These are phyloP conservation scores for Trachelus stipa DNA, from an alignment of 2,888 invertebrate species.

Conservation along the genomic window DNA sequence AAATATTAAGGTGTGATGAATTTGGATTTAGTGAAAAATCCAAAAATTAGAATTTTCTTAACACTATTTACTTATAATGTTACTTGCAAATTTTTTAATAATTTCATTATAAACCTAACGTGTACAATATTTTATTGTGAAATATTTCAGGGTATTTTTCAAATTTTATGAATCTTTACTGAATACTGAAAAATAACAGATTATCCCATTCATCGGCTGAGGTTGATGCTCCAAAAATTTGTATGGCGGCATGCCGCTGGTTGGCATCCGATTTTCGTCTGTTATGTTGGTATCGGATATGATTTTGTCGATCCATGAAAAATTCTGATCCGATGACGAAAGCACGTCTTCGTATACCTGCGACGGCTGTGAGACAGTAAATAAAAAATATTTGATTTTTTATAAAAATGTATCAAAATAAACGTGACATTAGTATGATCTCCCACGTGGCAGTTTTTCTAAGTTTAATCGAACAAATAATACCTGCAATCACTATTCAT, in stretches of 20 bases:
- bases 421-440: too few relatives aligned
- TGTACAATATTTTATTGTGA: constrained; percentile 10
- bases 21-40: background rate
- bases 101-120: background rate
- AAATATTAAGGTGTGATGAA: background rate
- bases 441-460: too few relatives aligned
- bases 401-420: background rate
- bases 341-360: constrained; percentile 63
- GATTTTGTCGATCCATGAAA: constrained; percentile 51
- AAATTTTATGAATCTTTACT: constrained; percentile 43
- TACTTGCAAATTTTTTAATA: background rate
- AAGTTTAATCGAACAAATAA: background rate
- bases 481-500: too few relatives aligned
- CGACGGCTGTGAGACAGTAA: constrained; percentile 30
- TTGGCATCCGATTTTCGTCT: constrained; percentile 22
- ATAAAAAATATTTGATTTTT: background rate
- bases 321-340: constrained; percentile 51
- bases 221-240: constrained; percentile 55
- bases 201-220: constrained; percentile 51
- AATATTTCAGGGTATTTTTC: constrained; percentile 8
- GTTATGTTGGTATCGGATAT: constrained; percentile 26
- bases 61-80: too few relatives aligned
- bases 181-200: constrained; percentile 61
- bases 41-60: too few relatives aligned
- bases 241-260: constrained; percentile 37